A percentile compares a stretch with the other conserved stretches of the same genome.
These are phyloP conservation scores for Spisula solida DNA, from an alignment of 2,888 invertebrate species.

Conservation along the genomic window DNA sequence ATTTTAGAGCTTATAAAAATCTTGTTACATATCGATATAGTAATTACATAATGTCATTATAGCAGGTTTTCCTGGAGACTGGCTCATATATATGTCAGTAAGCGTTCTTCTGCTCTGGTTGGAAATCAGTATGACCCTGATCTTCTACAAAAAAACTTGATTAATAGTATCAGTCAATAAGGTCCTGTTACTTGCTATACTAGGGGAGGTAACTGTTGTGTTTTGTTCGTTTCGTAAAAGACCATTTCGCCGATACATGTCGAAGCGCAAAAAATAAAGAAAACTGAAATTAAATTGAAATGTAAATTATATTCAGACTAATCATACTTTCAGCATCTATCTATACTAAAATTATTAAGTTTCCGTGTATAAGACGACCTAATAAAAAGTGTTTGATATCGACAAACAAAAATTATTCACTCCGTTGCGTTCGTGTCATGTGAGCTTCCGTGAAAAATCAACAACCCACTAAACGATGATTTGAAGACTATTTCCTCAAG, in stretches of 20 bases:
- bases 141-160: too few relatives aligned
- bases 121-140: too few relatives aligned
- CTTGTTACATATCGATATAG: too few relatives aligned
- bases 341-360: background rate
- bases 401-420: background rate
- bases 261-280: background rate
- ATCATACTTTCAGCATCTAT: background rate
- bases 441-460: constrained; percentile 51
- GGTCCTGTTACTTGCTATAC: too few relatives aligned
- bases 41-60: too few relatives aligned
- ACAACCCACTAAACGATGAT: constrained; percentile 42
- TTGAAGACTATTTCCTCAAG: constrained; percentile 37
- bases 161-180: too few relatives aligned
- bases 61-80: too few relatives aligned
- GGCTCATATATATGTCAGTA: too few relatives aligned
- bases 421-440: constrained; percentile 2
- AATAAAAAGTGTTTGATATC: background rate
- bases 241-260: background rate
- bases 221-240: background rate
- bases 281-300: background rate
- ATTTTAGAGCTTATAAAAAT: too few relatives aligned
- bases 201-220: too few relatives aligned
- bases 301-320: background rate
- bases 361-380: background rate
- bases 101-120: too few relatives aligned